These are phyloP conservation scores for Brachyhypopomus occidentalis DNA, from an alignment of 2,113 vertebrate genomes.

Conservation along the genomic window DNA sequence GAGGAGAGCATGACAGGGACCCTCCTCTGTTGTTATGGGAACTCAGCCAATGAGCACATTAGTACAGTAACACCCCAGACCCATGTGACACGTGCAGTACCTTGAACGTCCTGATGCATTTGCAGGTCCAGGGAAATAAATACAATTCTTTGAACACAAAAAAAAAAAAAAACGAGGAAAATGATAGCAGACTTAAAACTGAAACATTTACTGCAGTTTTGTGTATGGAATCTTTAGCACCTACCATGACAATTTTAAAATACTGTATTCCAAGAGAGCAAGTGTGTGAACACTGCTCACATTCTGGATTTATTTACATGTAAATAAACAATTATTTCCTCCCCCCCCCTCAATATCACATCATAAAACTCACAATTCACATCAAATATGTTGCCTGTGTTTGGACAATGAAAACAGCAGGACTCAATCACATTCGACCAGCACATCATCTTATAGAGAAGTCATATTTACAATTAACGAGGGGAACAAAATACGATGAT, in stretches of 20 bases:
- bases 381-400: not conserved
- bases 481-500: too few species aligned
- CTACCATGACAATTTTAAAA: not conserved
- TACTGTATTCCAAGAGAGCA: not conserved
- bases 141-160: too few species aligned
- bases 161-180: not conserved
- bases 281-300: not conserved
- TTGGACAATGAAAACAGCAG: not conserved
- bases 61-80: too few species aligned
- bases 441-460: not conserved
- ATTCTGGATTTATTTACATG: not conserved
- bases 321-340: not conserved
- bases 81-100: too few species aligned
- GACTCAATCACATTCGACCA: not conserved
- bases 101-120: too few species aligned
- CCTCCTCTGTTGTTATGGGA: too few species aligned
- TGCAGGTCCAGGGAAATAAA: too few species aligned
- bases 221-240: not conserved
- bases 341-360: not conserved
- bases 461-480: too few species aligned
- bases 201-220: not conserved
- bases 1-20: too few species aligned
- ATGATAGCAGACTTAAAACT: not conserved
- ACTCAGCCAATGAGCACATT: too few species aligned
- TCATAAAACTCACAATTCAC: not conserved